phyloP scores from a whole-genome alignment of 1,140 invertebrate species.

The Alviniconcha marisindica region DNA sequence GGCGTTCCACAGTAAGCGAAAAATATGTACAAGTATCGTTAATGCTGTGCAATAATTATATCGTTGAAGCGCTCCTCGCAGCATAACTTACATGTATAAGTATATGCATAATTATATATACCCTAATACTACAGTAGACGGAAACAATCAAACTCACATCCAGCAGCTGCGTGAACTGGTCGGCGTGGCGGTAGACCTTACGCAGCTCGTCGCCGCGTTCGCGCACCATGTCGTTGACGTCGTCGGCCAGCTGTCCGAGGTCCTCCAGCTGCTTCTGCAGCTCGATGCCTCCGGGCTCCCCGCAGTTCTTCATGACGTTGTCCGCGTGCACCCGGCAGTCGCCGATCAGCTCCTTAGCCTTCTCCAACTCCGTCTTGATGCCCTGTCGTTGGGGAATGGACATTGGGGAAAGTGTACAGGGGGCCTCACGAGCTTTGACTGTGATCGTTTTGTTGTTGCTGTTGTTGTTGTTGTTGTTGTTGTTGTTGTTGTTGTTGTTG shows the following conservation, averaged over 20 bases:
- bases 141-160: constrained; percentile 65
- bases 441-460: no score
- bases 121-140: no score
- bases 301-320: constrained; percentile 93
- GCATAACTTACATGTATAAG: no score
- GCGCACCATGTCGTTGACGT: constrained; percentile 70
- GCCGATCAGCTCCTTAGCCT: constrained; percentile 93
- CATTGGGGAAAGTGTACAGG: no score
- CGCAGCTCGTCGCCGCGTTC: constrained; percentile 85
- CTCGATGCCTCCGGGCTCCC: constrained; percentile 97
- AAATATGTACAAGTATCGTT: no score
- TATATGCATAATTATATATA: no score
- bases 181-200: constrained; percentile 95
- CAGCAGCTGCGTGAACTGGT: constrained; percentile 97
- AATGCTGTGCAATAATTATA: no score
- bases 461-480: no score
- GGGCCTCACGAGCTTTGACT: no score
- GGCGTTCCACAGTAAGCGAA: no score
- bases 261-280: constrained; percentile 96
- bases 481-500: no score
- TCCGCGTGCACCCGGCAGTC: constrained; percentile 93
- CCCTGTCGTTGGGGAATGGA: constrained; percentile 78
- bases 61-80: no score
- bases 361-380: constrained; percentile 93
- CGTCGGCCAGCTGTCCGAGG: constrained; percentile 67